Percentiles rank a stretch among this genome's conserved stretches.
These are phyloP conservation scores for Dicentrarchus labrax DNA, from an alignment of 2,113 vertebrate genomes.

Conservation along the genomic window DNA sequence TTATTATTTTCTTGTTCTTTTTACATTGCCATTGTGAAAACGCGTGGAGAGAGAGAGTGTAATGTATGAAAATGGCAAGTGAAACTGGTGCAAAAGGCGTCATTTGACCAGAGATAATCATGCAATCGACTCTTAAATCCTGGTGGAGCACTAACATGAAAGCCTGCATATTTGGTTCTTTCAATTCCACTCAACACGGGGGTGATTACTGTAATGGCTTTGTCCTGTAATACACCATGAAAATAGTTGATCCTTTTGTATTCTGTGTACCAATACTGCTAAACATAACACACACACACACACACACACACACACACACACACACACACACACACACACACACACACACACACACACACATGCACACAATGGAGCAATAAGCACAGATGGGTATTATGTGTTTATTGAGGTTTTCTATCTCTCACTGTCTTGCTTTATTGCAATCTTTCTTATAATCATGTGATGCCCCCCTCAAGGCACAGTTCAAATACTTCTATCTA, in stretches of 20 bases:
- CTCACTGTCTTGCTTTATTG: conserved; percentile 57
- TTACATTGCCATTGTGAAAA: conserved; percentile 28
- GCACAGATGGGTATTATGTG: conserved; percentile 65
- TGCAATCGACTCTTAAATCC: conserved; percentile 53
- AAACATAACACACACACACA: background rate
- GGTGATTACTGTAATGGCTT: conserved; percentile 69
- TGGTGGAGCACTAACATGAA: conserved; percentile 29
- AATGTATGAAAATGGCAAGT: conserved; percentile 56
- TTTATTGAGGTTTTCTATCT: conserved; percentile 39
- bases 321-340: background rate
- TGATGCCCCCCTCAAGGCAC: conserved; percentile 46
- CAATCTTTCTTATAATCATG: conserved; percentile 54
- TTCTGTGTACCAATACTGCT: conserved; percentile 19
- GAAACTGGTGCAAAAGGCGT: conserved; percentile 48
- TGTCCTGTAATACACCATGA: conserved; percentile 63
- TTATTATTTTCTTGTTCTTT: conserved; percentile 16
- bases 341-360: conserved; percentile 18
- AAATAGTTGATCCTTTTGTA: conserved; percentile 62
- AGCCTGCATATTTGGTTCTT: conserved; percentile 54
- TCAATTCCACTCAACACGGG: conserved; percentile 58
- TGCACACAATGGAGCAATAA: conserved; percentile 29
- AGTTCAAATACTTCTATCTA: conserved; percentile 45
- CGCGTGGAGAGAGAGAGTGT: background rate
- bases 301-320: conserved; percentile 18
- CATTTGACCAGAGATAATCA: conserved; percentile 61